Percentiles rank a stretch among this genome's conserved stretches.
These are phyloP conservation scores for Burhinus oedicnemus DNA, from an alignment of 2,113 vertebrate genomes.

Conservation along the genomic window DNA sequence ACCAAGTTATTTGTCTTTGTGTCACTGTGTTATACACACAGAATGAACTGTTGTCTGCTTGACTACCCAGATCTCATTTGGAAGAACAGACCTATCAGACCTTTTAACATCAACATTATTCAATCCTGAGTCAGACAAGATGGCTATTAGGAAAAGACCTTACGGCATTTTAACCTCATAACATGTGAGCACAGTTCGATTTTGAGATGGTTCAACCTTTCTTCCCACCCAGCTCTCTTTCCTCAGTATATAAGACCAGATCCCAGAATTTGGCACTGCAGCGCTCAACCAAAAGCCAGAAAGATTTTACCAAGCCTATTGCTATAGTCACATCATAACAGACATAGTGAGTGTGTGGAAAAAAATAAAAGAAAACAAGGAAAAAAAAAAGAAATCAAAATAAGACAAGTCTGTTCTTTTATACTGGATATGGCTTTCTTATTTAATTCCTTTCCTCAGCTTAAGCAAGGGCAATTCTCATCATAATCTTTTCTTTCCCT, in stretches of 20 bases:
- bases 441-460: background rate
- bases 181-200: background rate
- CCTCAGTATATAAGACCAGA: background rate
- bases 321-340: background rate
- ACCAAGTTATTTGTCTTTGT: conserved; percentile 28
- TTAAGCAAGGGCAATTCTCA: background rate
- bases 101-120: conserved; percentile 21
- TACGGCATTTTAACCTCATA: background rate
- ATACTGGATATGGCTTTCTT: background rate
- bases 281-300: background rate
- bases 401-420: background rate
- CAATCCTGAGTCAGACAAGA: background rate
- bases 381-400: background rate
- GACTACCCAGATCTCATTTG: background rate
- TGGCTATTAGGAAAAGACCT: background rate
- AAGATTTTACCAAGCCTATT: background rate
- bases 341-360: background rate
- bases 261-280: background rate
- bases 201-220: background rate
- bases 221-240: background rate
- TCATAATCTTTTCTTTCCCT: background rate
- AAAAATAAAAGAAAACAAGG: background rate
- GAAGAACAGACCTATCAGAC: conserved; percentile 6
- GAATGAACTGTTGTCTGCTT: conserved; percentile 18
- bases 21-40: background rate